phyloP scores from a whole-genome alignment of 2,797 vertebrate genomes.

The Pseudotriccus pelzelni region DNA sequence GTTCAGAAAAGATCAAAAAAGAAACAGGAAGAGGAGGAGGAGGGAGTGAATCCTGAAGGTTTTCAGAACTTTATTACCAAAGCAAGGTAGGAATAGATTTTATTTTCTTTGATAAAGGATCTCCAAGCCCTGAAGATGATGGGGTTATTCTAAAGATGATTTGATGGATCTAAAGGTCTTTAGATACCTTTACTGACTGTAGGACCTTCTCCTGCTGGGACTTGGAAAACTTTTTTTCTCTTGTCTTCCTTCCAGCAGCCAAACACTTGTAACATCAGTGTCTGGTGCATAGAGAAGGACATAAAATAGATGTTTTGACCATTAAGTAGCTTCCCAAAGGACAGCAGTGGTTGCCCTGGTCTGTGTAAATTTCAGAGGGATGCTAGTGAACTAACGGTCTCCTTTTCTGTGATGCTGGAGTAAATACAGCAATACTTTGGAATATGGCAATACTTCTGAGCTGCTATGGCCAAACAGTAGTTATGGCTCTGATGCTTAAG shows the following conservation, averaged over 20 bases:
- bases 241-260: background rate
- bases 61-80: conserved; percentile 88
- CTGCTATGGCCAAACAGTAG: background rate
- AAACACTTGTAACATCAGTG: background rate
- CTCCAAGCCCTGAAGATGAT: background rate
- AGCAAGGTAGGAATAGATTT: conserved; percentile 84
- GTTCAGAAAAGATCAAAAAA: conserved; percentile 78
- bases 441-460: background rate
- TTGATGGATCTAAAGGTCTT: background rate
- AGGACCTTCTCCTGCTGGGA: background rate
- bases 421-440: background rate
- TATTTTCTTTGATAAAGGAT: background rate
- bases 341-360: background rate
- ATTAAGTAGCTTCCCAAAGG: background rate
- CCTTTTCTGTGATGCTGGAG: background rate
- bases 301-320: background rate
- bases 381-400: background rate
- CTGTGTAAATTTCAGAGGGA: background rate
- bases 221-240: background rate
- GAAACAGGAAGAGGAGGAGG: conserved; percentile 76
- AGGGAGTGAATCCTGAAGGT: conserved; percentile 81
- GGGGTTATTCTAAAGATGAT: background rate
- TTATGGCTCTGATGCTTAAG: conserved; percentile 31
- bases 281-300: background rate
- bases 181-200: background rate